Base-by-base conservation (phyloP, 2,797 vertebrate species). In the Melanotaenia parkinsoni region DNA sequence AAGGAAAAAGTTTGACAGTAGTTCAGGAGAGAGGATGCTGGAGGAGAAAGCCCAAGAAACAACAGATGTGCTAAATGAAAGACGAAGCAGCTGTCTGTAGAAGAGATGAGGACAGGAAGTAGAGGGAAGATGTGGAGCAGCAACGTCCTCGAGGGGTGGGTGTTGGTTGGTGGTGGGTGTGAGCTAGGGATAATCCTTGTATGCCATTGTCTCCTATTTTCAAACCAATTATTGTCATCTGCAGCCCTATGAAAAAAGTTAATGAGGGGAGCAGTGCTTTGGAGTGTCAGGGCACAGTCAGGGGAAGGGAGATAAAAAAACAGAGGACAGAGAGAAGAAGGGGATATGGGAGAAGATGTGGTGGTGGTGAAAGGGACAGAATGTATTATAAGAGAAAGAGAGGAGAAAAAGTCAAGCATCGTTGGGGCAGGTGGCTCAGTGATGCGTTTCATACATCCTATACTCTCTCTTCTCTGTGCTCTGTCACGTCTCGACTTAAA, bases 221-320 rank as follows among this genome's bases (percentile, higher is more conserved):
- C 86, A 92, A 92, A 93, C 86, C 87, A 93, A 92, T 93, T 93
- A 93, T 92, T 93, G 84, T 92, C 90, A 92, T 93, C 88, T 85
- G 81, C 67, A 72, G 83, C 81, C 73, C 81, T 82, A 89, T 90
- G 82, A 93, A 89, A 85, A 77, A 61, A 88, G 85, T 89, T 94
- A 94, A 93, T 94, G 90, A 93, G 85, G 77, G 85, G 77, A 93
- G 89, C 79, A 83, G 77, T 89, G 87, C 81, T 93, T 91, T 92
- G 83, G 83, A 86, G 86, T 90, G 87, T 91, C 86, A 85, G 87
- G 85, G 87, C 86, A 88, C 84, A 91, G 86, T 80, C 87, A 83
- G 81, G 87, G 74, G 88, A 91, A 77, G 30, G 6, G 70, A 81
- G 80, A 86, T 80, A 81, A 79, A 74, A 74, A 45, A 45, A 16